Conservation (phyloP, 2,113 vertebrate genomes). For the Nothobranchius furzeri region DNA sequence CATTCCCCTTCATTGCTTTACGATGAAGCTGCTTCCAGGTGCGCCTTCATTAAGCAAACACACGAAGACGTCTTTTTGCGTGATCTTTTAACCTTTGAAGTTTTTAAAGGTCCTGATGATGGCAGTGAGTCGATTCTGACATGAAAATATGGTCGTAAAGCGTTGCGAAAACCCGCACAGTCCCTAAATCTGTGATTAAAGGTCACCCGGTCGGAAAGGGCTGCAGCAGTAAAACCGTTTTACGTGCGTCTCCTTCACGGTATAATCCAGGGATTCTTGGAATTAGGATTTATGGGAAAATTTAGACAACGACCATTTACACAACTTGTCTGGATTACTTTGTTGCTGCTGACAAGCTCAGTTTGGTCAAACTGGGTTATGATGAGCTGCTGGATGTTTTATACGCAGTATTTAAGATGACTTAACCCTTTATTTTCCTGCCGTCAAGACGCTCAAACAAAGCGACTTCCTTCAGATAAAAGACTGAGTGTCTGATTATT, state of each 20-base stretch:
- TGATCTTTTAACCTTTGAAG: background rate
- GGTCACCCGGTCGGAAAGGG: background rate
- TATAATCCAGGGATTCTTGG: background rate
- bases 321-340: background rate
- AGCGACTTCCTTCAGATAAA: background rate
- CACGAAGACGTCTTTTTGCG: background rate
- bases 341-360: too few species aligned
- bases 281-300: background rate
- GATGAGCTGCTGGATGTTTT: too few species aligned
- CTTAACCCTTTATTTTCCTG: too few species aligned
- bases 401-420: too few species aligned
- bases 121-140: background rate
- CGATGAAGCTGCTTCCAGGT: background rate
- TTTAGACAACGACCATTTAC: background rate
- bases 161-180: background rate
- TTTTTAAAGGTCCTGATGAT: background rate
- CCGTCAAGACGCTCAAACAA: too few species aligned
- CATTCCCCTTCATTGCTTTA: constrained; percentile 11
- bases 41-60: background rate
- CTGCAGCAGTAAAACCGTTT: background rate
- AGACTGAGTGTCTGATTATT: background rate
- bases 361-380: too few species aligned
- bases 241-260: background rate
- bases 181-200: background rate
- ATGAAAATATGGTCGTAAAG: background rate